Percentiles rank a stretch among this genome's conserved stretches.
Conservation (phyloP, 2,888 invertebrate species). For the Hemithea aestivaria region DNA sequence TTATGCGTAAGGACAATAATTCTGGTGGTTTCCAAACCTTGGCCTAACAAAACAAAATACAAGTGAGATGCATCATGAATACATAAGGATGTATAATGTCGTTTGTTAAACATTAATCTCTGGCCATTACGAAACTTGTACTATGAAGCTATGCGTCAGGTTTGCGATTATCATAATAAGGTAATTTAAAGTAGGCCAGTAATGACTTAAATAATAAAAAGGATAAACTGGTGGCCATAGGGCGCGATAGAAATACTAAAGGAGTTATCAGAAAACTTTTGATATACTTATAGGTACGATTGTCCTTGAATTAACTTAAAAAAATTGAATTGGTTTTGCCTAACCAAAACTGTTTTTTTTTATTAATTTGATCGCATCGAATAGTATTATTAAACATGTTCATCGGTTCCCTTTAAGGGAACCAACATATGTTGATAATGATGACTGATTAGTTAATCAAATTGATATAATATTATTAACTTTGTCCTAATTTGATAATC, state of each 20-base stretch:
- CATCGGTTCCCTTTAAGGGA: no score
- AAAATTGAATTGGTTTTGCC: no score
- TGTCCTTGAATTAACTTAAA: no score
- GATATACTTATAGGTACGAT: no score
- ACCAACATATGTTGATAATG: no score
- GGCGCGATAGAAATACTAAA: neutral
- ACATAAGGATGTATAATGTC: conserved; percentile 15
- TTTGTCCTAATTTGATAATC: no score
- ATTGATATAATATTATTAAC: no score
- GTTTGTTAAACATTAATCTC: conserved; percentile 12
- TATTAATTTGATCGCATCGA: no score
- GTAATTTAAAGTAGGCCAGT: conserved; percentile 18
- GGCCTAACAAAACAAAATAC: conserved; percentile 15
- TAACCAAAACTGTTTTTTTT: no score
- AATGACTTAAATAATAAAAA: conserved; percentile 12
- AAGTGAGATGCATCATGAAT: conserved; percentile 14
- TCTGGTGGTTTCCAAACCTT: conserved; percentile 29
- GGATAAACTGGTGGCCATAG: conserved; percentile 8
- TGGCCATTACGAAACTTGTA: conserved; percentile 12
- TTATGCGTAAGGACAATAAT: neutral
- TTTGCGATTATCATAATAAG: conserved; percentile 16
- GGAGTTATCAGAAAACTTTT: neutral
- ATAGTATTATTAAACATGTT: no score
- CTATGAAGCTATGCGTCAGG: conserved; percentile 15
- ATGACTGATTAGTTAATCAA: no score